These are phyloP conservation scores for Calyptommatus sinebrachiatus DNA, from an alignment of 2,113 vertebrate genomes.

Conservation along the genomic window DNA sequence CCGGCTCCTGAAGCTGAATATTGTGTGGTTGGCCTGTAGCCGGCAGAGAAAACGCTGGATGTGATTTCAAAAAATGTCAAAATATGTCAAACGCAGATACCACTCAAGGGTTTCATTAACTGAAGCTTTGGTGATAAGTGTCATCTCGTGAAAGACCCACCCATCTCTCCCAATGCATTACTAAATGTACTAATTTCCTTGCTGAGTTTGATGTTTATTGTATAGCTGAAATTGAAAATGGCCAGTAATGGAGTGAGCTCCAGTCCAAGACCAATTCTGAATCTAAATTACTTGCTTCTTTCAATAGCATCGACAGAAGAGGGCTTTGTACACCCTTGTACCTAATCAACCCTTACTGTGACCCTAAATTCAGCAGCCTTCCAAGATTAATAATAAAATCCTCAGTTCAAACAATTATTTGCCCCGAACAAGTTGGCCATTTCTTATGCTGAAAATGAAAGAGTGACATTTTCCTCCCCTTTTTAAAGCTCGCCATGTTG, in stretches of 20 bases:
- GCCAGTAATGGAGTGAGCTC: constrained; percentile 99
- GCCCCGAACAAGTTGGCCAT: constrained; percentile 98
- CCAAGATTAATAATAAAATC: constrained; percentile 99
- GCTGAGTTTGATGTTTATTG: constrained; percentile 99
- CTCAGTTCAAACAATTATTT: constrained; percentile 99
- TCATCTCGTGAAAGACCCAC: constrained; percentile 94
- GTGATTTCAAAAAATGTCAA: constrained; percentile 89
- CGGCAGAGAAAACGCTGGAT: constrained; percentile 71
- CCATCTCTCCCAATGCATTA: constrained; percentile 98
- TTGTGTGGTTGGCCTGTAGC: constrained; percentile 59
- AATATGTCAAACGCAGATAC: constrained; percentile 88
- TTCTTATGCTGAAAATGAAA: constrained; percentile 94
- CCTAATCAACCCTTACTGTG: constrained; percentile 99
- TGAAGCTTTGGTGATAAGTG: constrained; percentile 90
- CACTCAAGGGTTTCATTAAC: constrained; percentile 91
- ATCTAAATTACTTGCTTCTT: constrained; percentile 99
- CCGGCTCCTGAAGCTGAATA: constrained; percentile 70
- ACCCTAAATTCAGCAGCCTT: constrained; percentile 97
- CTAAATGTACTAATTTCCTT: constrained; percentile 99
- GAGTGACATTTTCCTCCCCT: constrained; percentile 85
- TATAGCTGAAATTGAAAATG: constrained; percentile 99
- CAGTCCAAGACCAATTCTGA: constrained; percentile 98
- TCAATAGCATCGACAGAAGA: constrained; percentile 98
- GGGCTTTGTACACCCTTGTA: constrained; percentile 98
- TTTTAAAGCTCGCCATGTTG: constrained; percentile 80